A percentile compares a stretch with the other conserved stretches of the same genome.
phyloP scores from a whole-genome alignment of 1,140 invertebrate genomes.

The Proctacanthus coquilletti region DNA sequence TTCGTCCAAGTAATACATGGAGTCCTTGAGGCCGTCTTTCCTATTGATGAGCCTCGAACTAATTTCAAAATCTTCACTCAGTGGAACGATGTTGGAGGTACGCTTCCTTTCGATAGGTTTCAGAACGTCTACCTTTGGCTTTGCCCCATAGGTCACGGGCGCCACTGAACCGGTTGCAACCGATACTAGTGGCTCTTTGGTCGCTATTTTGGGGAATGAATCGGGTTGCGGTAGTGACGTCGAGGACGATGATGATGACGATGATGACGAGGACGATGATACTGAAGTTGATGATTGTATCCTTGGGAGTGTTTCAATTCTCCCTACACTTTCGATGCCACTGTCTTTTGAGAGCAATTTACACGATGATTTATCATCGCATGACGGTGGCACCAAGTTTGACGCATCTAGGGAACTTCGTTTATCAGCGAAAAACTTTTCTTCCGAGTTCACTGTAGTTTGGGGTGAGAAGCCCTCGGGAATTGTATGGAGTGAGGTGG shows the following conservation, averaged over 20 bases:
- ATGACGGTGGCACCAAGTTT: no score
- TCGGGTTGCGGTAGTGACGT: constrained; percentile 4
- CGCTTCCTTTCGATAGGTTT: no score
- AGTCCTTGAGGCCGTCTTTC: constrained; percentile 27
- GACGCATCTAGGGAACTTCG: no score
- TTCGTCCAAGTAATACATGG: constrained; percentile 29
- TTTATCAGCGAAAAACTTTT: no score
- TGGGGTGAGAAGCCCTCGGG: no score
- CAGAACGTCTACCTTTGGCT: no score
- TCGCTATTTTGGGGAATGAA: not conserved
- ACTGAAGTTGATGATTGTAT: not conserved
- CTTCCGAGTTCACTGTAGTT: no score
- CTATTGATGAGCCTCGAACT: constrained; percentile 27
- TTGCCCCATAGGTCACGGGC: no score
- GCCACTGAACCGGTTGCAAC: not conserved
- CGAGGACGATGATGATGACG: constrained; percentile 2
- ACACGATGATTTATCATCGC: no score
- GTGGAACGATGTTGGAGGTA: not conserved
- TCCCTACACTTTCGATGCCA: constrained; percentile 17
- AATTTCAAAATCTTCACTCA: constrained; percentile 24
- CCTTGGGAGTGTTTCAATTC: not conserved
- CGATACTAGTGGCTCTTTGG: not conserved
- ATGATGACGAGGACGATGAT: not conserved
- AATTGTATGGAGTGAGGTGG: no score
- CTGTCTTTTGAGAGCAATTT: constrained; percentile 26